Base-by-base conservation (phyloP, 2,113 vertebrate species). In the Coturnix japonica region DNA sequence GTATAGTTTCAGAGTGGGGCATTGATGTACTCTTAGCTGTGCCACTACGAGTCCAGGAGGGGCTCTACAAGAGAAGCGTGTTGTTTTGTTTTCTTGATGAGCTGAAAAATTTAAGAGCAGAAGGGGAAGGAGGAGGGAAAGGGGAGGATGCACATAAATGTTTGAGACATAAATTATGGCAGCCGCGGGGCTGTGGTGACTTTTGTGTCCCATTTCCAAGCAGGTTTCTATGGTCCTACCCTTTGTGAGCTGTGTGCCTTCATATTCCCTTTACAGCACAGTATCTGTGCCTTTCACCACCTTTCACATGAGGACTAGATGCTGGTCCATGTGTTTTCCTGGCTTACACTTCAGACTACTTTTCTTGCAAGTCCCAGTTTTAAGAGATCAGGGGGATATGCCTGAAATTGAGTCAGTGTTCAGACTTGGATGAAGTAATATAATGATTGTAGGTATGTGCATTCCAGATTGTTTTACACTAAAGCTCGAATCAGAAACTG, bases 41-140 rank as follows among this genome's bases (percentile, higher is more conserved):
- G 0, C 30, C 21, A 20, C 28, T n/a, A 1, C 0, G 2, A 4
- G 41, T 47, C 43, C 4, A 1, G 49, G 54, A 81, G 37, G 47
- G 54, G 46, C 53, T 35, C n/a, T 7, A 35, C 5, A 3, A 35
- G 11, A 4, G 0, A 0, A 30, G 69, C 7, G 8, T 31, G 61
- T 74, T 13, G 39, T 3, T 41, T 81, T 41, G 49, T 74, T 54
- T 73, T 41, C 81, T 64, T 56, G 66, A 44, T 47, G 39, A 90
- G 74, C 19, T 66, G 90, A 73, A 43, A 75, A 85, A 73, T 70
- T 90, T 70, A 87, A 89, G 90, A 84, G 80, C 61, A 33, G 35
- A n/a, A 85, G 33, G 31, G 30, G 37, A 59, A 87, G 66, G 71
- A 87, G 90, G 69, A 88, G 69, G 75, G 54, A 59, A 83, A 85